Percentiles rank a stretch among this genome's conserved stretches.
These are phyloP conservation scores for Coregonus ussuriensis DNA, from an alignment of 2,797 vertebrate species.

Conservation along the genomic window DNA sequence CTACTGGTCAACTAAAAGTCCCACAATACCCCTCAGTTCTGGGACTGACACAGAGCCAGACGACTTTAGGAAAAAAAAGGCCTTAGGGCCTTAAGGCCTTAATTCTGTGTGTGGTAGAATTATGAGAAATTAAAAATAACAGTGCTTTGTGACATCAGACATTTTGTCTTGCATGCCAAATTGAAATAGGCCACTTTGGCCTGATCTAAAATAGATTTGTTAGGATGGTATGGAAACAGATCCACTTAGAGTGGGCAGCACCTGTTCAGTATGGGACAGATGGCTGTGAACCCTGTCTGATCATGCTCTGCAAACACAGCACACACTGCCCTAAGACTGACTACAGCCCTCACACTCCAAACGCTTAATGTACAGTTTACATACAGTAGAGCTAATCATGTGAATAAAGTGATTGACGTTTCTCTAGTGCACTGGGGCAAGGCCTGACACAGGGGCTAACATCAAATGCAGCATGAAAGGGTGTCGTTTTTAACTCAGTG, in stretches of 20 bases:
- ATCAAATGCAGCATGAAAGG: slow-evolving; percentile 32
- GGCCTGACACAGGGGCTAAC: slow-evolving; percentile 17
- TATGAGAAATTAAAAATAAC: slow-evolving; percentile 40
- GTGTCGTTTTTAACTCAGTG: slow-evolving; percentile 29
- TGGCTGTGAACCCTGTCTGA: slow-evolving; percentile 56
- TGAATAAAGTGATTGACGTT: slow-evolving; percentile 47
- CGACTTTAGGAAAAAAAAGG: slow-evolving; percentile 20
- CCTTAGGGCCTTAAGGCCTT: slow-evolving; percentile 28
- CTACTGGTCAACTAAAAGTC: slow-evolving; percentile 60
- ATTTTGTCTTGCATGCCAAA: slow-evolving; percentile 52
- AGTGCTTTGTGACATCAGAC: slow-evolving; percentile 25
- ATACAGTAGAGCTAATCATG: slow-evolving; percentile 20
- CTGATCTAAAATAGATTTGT: not conserved
- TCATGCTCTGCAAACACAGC: slow-evolving; percentile 24
- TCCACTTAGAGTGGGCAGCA: slow-evolving; percentile 60
- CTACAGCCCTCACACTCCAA: slow-evolving; percentile 12
- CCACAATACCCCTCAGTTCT: slow-evolving; percentile 38
- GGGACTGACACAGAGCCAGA: slow-evolving; percentile 25
- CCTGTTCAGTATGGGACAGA: slow-evolving; percentile 70
- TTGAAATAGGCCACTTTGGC: slow-evolving; percentile 44
- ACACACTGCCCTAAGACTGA: not conserved
- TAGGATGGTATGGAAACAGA: slow-evolving; percentile 34
- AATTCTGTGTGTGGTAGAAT: slow-evolving; percentile 27
- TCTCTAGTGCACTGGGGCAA: slow-evolving; percentile 21
- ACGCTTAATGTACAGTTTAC: slow-evolving; percentile 9